A percentile compares a stretch with the other conserved stretches of the same genome.
These are phyloP conservation scores for Actinia equina DNA, from an alignment of 64 coral and sea anemone genomes.

Conservation along the genomic window DNA sequence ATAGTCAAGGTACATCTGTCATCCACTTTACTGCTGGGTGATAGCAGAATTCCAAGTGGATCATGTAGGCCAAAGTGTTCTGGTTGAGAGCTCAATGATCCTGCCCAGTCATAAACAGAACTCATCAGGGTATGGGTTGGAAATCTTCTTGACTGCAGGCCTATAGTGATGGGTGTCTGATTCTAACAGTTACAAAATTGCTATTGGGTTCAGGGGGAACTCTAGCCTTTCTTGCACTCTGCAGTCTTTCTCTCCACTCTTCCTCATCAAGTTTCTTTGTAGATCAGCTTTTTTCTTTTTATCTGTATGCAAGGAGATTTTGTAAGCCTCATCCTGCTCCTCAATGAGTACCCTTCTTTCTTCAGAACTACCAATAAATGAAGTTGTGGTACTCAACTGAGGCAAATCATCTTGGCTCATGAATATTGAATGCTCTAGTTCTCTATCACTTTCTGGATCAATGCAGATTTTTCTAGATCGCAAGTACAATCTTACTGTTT, in stretches of 20 bases:
- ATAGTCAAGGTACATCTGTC: slow-evolving; percentile 37
- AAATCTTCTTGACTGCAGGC: slow-evolving; percentile 54
- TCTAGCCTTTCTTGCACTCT: slow-evolving; percentile 46
- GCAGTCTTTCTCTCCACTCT: slow-evolving; percentile 41
- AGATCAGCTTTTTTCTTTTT: slow-evolving; percentile 24
- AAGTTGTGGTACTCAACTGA: not conserved
- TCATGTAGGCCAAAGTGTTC: slow-evolving; percentile 67
- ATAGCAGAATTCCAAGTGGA: slow-evolving; percentile 40
- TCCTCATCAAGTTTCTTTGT: not conserved
- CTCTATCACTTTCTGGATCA: slow-evolving; percentile 36
- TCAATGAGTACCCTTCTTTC: slow-evolving; percentile 20
- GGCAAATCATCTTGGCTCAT: slow-evolving; percentile 15
- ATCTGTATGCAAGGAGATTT: slow-evolving; percentile 31
- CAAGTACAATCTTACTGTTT: slow-evolving; percentile 59
- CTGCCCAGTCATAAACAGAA: slow-evolving; percentile 67
- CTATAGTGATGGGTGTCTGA: slow-evolving; percentile 49
- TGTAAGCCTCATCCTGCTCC: slow-evolving; percentile 31
- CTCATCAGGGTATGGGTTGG: slow-evolving; percentile 40
- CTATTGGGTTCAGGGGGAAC: slow-evolving; percentile 45
- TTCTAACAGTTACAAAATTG: slow-evolving; percentile 58
- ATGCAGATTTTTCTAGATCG: slow-evolving; percentile 45
- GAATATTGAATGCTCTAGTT: slow-evolving; percentile 29
- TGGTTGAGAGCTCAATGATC: slow-evolving; percentile 55
- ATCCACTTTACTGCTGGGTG: slow-evolving; percentile 29
- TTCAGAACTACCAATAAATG: slow-evolving; percentile 41